Evolutionary conservation across 2,797 vertebrate genomes (phyloP), one percentile per base, ranked within the genome.

Genomic region (Gouania willdenowi): DNA sequence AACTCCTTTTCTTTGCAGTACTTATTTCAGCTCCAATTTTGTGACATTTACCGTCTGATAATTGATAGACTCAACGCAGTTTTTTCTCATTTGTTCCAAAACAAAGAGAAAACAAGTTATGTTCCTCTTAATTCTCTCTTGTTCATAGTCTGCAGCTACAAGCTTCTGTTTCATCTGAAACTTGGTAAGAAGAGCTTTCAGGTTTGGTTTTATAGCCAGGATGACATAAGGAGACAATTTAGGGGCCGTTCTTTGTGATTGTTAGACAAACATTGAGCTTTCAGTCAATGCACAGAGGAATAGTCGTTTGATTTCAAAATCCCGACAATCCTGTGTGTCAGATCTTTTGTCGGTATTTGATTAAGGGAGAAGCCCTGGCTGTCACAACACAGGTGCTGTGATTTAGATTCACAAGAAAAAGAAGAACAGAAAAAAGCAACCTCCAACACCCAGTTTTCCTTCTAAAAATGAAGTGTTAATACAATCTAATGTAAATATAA

Each of bases 141-240:
- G 77, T 72, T 70, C 59, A 77, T 38, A 60, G 41, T 69, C 53
- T 77, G 80, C 46, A 74, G 80, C 79, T 77, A 60, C 81, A 79
- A 44, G 57, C 59, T 64, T 50, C 26, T 53, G 15, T 26, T 69
- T 49, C 46, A 56, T 50, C 41, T 62, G 32, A 59, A 14, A 35
- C 9, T 53, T 28, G 58, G 46, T 68, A 55, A 58, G 19, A 34
- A 23, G 20, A 38, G 28, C 28, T 56, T 60, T 59, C 12, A 41
- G 48, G 35, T 42, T 55, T 46, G 53, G 38, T 74, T 77, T 51
- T 71, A 57, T 81, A 68, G 59, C 26, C 48, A 41, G 33, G 40
- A 60, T 77, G 74, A 81, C 59, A 70, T n/a, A 38, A 45, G 58
- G 38, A 72, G 67, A 71, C 51, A 68, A 71, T 77, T 45, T 71